Evolutionary conservation across 1,140 invertebrate genomes (phyloP).

Genomic region (Lerema accius): DNA sequence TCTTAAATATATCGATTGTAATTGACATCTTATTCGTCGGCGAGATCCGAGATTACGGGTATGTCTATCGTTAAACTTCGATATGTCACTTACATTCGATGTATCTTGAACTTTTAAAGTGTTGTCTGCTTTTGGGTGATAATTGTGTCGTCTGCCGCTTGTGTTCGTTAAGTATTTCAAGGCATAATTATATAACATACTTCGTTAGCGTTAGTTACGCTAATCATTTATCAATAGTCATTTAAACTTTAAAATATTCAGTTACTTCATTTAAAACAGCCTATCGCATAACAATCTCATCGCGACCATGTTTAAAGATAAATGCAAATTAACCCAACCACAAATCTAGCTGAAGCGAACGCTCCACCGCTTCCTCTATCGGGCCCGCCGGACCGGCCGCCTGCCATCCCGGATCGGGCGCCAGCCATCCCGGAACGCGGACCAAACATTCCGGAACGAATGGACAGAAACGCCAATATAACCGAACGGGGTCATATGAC

Average conservation of each 20-base stretch:
- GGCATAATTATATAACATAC: too few species aligned
- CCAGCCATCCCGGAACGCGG: constrained; percentile 45
- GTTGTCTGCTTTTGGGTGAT: background rate
- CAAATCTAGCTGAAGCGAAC: constrained; percentile 17
- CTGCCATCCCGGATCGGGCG: constrained; percentile 42
- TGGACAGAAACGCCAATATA: constrained; percentile 38
- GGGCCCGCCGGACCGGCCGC: constrained; percentile 46
- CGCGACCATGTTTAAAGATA: too few species aligned
- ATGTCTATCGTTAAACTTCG: too few species aligned
- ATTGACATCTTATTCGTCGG: too few species aligned
- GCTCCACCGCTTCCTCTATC: constrained; percentile 38
- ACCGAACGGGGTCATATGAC: constrained; percentile 36
- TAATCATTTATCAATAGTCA: too few species aligned
- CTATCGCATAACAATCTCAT: too few species aligned
- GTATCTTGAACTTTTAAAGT: constrained; percentile 1
- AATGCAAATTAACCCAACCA: too few species aligned
- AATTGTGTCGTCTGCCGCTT: constrained; percentile 22
- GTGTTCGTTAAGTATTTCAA: constrained; percentile 3
- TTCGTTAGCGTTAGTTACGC: too few species aligned
- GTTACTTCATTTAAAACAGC: too few species aligned
- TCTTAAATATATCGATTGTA: too few species aligned
- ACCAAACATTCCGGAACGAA: constrained; percentile 48
- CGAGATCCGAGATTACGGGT: too few species aligned
- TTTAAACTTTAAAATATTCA: too few species aligned
- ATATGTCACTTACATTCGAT: background rate